A percentile compares a stretch with the other conserved stretches of the same genome.
Conservation (phyloP, 2,113 vertebrate genomes). For the Nesogale talazaci region DNA sequence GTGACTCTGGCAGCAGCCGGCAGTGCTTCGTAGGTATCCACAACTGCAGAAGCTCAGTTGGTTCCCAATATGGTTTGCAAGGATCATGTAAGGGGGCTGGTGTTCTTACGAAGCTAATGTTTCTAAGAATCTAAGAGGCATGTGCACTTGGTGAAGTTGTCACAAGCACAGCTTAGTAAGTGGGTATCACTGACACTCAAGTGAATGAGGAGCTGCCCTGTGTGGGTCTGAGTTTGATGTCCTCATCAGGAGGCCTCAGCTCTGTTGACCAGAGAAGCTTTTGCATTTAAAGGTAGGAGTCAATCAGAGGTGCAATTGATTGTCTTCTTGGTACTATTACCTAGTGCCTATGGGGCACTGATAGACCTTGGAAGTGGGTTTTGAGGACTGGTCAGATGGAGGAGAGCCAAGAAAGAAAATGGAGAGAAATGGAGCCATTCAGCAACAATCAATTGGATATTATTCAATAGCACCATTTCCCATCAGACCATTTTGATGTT, state of each 20-base stretch:
- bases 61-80: not conserved
- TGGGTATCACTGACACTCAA: too few species aligned
- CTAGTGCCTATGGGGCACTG: not conserved
- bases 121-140: not conserved
- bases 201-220: too few species aligned
- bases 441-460: accelerated
- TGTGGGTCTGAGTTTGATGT: too few species aligned
- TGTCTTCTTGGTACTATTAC: not conserved
- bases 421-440: not conserved
- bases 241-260: too few species aligned
- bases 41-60: not conserved
- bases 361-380: not conserved
- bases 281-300: not conserved
- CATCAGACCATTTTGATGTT: not conserved
- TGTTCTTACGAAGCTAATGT: not conserved
- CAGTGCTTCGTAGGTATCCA: not conserved
- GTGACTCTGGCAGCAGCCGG: not conserved
- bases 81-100: not conserved
- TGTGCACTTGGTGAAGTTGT: not conserved
- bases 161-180: not conserved
- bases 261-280: not conserved
- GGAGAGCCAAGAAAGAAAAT: not conserved
- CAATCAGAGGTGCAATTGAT: accelerated
- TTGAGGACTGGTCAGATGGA: too few species aligned
- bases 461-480: accelerated